phyloP scores from a whole-genome alignment of 2,113 vertebrate species.

The Naja naja region DNA sequence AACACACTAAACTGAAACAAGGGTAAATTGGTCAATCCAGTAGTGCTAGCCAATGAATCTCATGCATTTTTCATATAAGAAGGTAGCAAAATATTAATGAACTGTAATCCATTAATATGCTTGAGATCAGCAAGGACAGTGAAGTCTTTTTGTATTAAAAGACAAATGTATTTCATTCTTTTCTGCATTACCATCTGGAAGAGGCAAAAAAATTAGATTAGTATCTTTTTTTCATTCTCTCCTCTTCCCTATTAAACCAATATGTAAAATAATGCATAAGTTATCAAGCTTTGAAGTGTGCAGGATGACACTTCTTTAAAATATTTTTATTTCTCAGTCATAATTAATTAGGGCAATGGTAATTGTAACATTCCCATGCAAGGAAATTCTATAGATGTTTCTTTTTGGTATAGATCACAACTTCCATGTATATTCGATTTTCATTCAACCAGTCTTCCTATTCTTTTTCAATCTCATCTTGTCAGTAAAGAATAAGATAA shows the following conservation, averaged over 20 bases:
- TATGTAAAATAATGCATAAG: neutral
- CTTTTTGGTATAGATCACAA: neutral
- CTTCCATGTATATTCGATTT: neutral
- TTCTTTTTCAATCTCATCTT: neutral
- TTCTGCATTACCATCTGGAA: neutral
- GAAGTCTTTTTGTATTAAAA: neutral
- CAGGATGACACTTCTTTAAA: neutral
- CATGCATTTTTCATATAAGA: neutral
- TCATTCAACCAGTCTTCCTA: neutral
- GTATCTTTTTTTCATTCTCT: neutral
- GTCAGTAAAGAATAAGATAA: neutral
- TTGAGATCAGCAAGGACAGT: neutral
- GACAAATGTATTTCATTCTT: neutral
- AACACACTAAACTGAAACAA: neutral
- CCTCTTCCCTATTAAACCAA: conserved; percentile 7
- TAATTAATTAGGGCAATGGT: neutral
- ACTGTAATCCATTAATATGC: neutral
- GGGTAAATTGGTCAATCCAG: neutral
- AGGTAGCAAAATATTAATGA: conserved; percentile 2
- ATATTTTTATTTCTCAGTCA: neutral
- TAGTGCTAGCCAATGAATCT: neutral
- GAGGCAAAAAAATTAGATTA: neutral
- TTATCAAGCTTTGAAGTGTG: neutral
- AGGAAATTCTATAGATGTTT: neutral
- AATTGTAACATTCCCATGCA: neutral